A percentile compares a stretch with the other conserved stretches of the same genome.
Evolutionary conservation across 2,797 vertebrate species (phyloP).

Genomic region (Myotis planiceps): DNA sequence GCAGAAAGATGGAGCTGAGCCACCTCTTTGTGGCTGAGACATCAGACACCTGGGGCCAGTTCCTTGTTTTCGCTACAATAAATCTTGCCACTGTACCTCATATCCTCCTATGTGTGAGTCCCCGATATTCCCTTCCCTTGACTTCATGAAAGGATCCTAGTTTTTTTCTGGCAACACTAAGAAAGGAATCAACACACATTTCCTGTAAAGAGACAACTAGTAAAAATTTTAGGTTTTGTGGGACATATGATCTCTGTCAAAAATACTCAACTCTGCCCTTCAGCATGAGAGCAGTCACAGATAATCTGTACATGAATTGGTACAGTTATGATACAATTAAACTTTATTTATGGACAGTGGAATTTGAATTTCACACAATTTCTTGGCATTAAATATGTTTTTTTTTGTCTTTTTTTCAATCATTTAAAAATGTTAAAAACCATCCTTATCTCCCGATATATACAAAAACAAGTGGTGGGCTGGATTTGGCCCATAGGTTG

Average conservation of each 20-base stretch:
- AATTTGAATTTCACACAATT: not conserved
- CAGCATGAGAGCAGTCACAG: not conserved
- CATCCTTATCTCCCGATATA: not conserved
- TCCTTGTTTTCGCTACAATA: not conserved
- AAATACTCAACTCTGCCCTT: not conserved
- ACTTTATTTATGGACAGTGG: not conserved
- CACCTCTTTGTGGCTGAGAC: too few relatives aligned
- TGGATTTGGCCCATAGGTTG: not conserved
- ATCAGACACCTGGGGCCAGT: not conserved
- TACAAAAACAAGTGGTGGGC: not conserved
- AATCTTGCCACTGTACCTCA: too few relatives aligned
- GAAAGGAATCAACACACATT: not conserved
- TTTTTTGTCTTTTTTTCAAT: not conserved
- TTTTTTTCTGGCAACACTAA: not conserved
- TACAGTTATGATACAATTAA: not conserved
- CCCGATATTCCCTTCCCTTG: not conserved
- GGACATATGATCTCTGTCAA: not conserved
- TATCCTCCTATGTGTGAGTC: not conserved
- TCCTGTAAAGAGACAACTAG: not conserved
- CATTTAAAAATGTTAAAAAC: not conserved
- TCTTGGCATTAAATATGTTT: not conserved
- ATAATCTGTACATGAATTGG: not conserved
- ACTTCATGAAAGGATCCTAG: not conserved
- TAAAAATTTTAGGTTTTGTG: not conserved
- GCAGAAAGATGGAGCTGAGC: not conserved